Percentiles rank a stretch among this genome's conserved stretches.
Evolutionary conservation across 2,113 vertebrate species (phyloP).

Genomic region (Myxocyprinus asiaticus): DNA sequence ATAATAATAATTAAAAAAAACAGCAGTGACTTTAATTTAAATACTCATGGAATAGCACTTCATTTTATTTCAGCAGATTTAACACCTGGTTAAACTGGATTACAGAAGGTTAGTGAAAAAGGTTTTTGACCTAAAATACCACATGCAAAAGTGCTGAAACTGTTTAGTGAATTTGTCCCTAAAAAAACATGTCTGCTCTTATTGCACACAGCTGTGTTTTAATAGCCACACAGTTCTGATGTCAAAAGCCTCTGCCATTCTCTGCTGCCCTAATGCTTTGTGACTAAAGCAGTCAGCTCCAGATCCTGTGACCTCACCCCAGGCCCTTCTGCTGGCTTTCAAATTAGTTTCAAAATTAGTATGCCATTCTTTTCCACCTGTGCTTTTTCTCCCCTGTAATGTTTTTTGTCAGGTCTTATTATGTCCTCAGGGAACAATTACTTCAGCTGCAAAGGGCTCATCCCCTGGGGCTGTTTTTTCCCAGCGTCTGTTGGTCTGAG

Average conservation of each 20-base stretch:
- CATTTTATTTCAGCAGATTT: no score
- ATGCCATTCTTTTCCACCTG: constrained; percentile 48
- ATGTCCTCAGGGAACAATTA: constrained; percentile 53
- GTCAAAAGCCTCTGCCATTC: constrained; percentile 41
- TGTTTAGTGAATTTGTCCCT: no score
- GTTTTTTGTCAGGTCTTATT: constrained; percentile 49
- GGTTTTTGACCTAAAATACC: no score
- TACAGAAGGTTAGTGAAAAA: no score
- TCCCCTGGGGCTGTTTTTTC: constrained; percentile 32
- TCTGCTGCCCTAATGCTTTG: constrained; percentile 39
- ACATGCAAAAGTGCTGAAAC: no score
- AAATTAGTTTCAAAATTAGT: constrained; percentile 56
- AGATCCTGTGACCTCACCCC: constrained; percentile 53
- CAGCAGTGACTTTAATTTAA: no score
- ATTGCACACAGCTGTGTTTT: constrained; percentile 40
- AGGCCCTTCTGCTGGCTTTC: constrained; percentile 42
- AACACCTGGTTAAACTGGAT: no score
- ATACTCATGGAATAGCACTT: no score
- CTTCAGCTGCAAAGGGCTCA: constrained; percentile 19
- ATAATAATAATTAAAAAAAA: no score
- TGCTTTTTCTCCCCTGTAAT: constrained; percentile 32
- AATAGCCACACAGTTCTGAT: constrained; percentile 16
- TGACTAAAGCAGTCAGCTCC: constrained; percentile 44
- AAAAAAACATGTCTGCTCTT: neutral
- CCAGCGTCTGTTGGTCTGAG: constrained; percentile 36